Percentiles rank a stretch among this genome's conserved stretches.
Conservation (phyloP, 2,113 vertebrate genomes). For the Mormyrus iriodes region DNA sequence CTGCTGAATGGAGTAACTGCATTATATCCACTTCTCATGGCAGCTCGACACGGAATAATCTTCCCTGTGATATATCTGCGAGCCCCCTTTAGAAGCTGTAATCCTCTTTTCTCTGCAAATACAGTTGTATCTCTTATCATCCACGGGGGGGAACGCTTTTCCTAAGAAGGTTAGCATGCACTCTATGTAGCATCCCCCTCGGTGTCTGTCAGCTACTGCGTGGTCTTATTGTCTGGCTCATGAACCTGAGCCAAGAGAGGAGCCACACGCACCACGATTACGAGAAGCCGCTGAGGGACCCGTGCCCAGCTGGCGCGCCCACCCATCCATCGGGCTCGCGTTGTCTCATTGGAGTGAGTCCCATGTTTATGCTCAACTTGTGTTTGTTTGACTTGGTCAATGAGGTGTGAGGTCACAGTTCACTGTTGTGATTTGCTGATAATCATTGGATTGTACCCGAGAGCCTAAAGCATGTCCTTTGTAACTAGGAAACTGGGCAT, state of each 20-base stretch:
- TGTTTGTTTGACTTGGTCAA: not conserved
- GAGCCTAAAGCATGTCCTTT: not conserved
- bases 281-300: not conserved
- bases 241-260: not conserved
- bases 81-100: not conserved
- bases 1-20: not conserved
- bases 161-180: not conserved
- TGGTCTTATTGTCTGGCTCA: not conserved
- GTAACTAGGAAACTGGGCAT: not conserved
- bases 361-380: not conserved
- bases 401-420: not conserved
- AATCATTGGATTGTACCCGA: not conserved
- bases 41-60: not conserved
- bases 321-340: not conserved
- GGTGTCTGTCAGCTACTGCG: not conserved
- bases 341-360: not conserved
- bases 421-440: not conserved
- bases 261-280: not conserved
- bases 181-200: not conserved
- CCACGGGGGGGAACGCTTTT: not conserved
- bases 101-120: conserved; percentile 12
- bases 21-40: not conserved
- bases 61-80: not conserved
- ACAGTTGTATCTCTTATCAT: not conserved
- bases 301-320: not conserved